A percentile compares a stretch with the other conserved stretches of the same genome.
Evolutionary conservation across 2,888 invertebrate species (phyloP).

Genomic region (Muscina levida): DNA sequence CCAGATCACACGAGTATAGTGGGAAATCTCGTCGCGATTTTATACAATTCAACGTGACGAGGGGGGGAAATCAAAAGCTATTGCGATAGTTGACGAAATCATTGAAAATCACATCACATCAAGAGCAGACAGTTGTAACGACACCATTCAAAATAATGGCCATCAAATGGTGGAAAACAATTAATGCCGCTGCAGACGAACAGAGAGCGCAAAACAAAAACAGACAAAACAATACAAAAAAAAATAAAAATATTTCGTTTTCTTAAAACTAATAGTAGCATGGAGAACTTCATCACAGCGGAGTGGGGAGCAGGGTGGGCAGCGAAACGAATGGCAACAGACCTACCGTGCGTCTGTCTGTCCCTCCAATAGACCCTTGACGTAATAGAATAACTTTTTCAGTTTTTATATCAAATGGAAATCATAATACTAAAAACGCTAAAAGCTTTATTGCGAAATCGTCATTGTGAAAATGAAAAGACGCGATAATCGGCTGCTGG

Average conservation of each 20-base stretch:
- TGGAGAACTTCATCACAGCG: no score
- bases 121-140: slow-evolving; percentile 54
- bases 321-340: no score
- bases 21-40: background rate
- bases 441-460: slow-evolving; percentile 55
- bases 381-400: slow-evolving; percentile 6
- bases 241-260: slow-evolving; percentile 30
- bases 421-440: slow-evolving; percentile 34
- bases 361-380: background rate
- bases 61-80: slow-evolving; percentile 25
- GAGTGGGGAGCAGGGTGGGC: no score
- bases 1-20: background rate
- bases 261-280: no score
- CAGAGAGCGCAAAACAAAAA: slow-evolving; percentile 1
- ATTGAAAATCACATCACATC: slow-evolving; percentile 55
- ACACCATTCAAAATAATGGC: slow-evolving; percentile 51
- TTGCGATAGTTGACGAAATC: slow-evolving; percentile 59
- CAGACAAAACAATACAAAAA: slow-evolving; percentile 38
- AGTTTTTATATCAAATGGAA: slow-evolving; percentile 28
- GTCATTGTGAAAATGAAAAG: slow-evolving; percentile 30
- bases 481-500: background rate
- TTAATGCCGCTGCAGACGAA: slow-evolving; percentile 51
- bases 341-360: no score
- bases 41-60: no score
- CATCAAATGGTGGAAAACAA: slow-evolving; percentile 54